Evolutionary conservation across 2,113 vertebrate species (phyloP).

Genomic region (Bufo gargarizans): DNA sequence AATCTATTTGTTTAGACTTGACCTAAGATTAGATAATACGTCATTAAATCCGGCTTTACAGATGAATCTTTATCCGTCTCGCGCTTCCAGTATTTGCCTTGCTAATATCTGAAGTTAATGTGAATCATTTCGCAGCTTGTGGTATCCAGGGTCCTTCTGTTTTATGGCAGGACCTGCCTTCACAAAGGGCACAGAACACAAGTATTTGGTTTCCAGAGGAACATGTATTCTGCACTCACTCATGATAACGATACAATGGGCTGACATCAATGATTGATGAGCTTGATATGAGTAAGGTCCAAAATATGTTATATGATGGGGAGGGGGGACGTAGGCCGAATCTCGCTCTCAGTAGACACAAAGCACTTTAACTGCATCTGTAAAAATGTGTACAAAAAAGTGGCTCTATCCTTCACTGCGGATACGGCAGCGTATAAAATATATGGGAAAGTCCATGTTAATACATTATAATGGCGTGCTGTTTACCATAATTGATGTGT

Average conservation of each 20-base stretch:
- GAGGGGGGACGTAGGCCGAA: constrained; percentile 10
- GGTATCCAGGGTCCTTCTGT: not conserved
- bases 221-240: constrained; percentile 48
- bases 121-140: not conserved
- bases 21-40: not conserved
- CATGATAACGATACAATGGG: constrained; percentile 49
- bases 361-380: constrained; percentile 31
- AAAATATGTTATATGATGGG: constrained; percentile 50
- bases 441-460: not conserved
- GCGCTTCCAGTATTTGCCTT: not conserved
- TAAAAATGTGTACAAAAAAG: constrained; percentile 10
- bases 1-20: not conserved
- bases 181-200: constrained; percentile 22
- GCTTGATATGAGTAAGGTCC: constrained; percentile 53
- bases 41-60: not conserved
- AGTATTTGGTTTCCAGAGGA: constrained; percentile 46
- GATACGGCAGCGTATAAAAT: not conserved
- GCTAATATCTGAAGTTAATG: not conserved
- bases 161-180: not conserved
- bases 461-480: not conserved
- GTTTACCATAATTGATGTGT: not conserved
- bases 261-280: constrained; percentile 52
- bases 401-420: not conserved
- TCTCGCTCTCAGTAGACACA: constrained; percentile 6
- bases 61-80: not conserved